Evolutionary conservation across 1,140 invertebrate genomes (phyloP).

Genomic region (Drosophila orosa): DNA sequence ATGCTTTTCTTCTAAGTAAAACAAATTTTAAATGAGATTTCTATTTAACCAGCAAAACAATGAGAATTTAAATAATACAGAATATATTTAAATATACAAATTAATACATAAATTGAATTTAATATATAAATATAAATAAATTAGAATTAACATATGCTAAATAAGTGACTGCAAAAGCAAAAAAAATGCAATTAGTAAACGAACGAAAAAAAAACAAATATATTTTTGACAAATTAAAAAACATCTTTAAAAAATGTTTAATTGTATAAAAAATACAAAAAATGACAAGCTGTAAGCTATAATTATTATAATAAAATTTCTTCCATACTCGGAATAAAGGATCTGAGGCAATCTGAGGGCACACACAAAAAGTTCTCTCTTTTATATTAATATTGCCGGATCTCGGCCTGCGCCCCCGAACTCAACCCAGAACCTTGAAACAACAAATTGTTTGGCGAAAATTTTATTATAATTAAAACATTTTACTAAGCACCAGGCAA

Average conservation of each 20-base stretch:
- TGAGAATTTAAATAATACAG: no score
- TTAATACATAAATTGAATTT: background rate
- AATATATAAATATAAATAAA: background rate
- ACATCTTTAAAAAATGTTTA: no score
- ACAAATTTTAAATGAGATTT: background rate
- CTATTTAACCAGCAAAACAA: background rate
- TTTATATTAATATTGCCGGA: constrained; percentile 48
- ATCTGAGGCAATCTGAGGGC: background rate
- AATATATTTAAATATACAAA: background rate
- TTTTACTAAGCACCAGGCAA: constrained; percentile 59
- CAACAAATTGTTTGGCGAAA: constrained; percentile 65
- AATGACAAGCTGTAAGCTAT: background rate
- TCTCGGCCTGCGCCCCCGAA: background rate
- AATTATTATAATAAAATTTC: background rate
- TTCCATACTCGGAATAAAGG: background rate
- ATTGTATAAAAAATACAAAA: no score
- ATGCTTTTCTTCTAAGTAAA: no score
- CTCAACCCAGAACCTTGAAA: constrained; percentile 34
- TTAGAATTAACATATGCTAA: background rate
- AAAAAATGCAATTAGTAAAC: background rate
- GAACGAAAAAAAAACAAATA: background rate
- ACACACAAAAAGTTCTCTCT: constrained; percentile 47
- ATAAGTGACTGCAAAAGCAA: background rate
- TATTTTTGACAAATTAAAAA: background rate
- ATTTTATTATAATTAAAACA: constrained; percentile 79